Base-by-base conservation (phyloP, 1,140 invertebrate species). In the Cyphomyrmex costatus region DNA sequence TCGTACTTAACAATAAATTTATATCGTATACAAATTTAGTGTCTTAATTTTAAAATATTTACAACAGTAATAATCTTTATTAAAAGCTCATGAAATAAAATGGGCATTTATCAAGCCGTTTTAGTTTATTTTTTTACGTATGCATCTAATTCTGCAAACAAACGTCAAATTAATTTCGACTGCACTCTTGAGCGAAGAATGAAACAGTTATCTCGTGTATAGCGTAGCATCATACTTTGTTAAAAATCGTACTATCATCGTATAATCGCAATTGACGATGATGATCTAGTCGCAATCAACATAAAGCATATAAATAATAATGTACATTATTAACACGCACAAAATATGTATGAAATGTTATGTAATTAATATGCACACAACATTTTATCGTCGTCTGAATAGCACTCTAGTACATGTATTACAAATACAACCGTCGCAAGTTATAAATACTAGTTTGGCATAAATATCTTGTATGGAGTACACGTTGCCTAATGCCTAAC, bases 141-240 rank as follows among this genome's bases (percentile, higher is more conserved):
- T 30, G 30, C 12, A 21, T n/a, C 14, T 21, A 33, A 65, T 78
- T 78, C 27, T 36, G 66, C 19, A 8, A 49, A 16, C 5, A 21
- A 73, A 73, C 7, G 33, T 58, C 53, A 83, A 83, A 73, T 74
- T 74, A 83, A 83, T 83, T 83, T 83, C 79, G 79, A 83, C 66
- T 60, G 12, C 5, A 82, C 36, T 82, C 36, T 82, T 24, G 21
- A 82, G 53, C 63, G 33, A 66, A n/a, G 33, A 82, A 33, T 68
- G 10, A 58, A 56, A 82, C 19, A 7, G 2, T 73, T 73, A 82
- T 82, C 53, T 82, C 51, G 19, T 83, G 36, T 73, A 83, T n/a
- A 14, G 8, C 56, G 68, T 42, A 83, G 8, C 8, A 1, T 60
- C 33, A 46, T 61, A 60, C 7, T n/a, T 73, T 3, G 53, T 83